Evolutionary conservation across 2,113 vertebrate genomes (phyloP), one percentile per base, ranked within the genome.

Genomic region (Collichthys lucidus): DNA sequence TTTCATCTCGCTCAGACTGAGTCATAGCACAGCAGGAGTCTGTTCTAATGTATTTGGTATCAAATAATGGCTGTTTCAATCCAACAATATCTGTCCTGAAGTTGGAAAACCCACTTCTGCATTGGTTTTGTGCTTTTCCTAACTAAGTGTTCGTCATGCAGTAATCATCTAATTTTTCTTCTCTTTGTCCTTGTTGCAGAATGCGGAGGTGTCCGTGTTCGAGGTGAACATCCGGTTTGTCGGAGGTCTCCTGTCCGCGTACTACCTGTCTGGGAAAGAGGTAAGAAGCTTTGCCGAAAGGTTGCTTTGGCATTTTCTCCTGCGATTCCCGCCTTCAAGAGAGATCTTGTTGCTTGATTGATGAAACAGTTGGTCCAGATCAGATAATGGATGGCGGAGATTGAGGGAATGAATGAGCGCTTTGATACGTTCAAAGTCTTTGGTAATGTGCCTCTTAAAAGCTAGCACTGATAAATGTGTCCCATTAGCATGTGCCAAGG

Each of bases 151-250:
- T 46, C 14, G 12, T 46, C 35, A 40, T 9, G 35, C 5, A 8
- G 35, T 8, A 40, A 40, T 35, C 31, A 35, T 19, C 55, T 57
- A 17, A 57, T 16, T 0, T 62, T 40, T 46, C 3, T 63, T 61
- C 52, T 63, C 22, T 53, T 69, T 40, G 24, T 77, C 47, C 69
- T 31, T 69, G 53, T 26, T 52, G 60, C 93, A 99, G 98, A 98
- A 99, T 26, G 96, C 97, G 31, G 98, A 99, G 87, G 96, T 99
- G 86, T 99, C 98, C 0, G 97, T 99, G 83, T 99, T 99, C 90
- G 98, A 99, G 96, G 98, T 99, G 83, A 99, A 99, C 90, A 99
- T 99, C 82, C 96, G 98, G 63, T 99, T 99, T 77, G 97, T 99
- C 0, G 98, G 98, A 83, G 98, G 98, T 80, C 95, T 99, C 0